Conservation (phyloP, 2,888 invertebrate genomes). For the Cepaea hortensis region DNA sequence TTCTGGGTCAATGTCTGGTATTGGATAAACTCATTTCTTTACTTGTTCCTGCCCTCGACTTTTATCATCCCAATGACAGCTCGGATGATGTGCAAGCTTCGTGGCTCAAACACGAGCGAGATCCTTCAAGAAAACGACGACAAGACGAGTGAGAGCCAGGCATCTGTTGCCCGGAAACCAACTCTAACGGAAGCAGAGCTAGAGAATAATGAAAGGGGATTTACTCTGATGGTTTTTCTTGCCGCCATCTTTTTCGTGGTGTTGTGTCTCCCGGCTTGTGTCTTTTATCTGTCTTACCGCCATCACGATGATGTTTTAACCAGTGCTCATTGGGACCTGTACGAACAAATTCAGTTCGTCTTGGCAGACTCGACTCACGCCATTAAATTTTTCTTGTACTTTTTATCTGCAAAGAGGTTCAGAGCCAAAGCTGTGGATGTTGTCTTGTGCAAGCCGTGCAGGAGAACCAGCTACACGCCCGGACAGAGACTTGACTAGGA, state of each 20-base stretch:
- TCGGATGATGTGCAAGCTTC: slow-evolving; percentile 45
- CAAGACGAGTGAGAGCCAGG: not conserved
- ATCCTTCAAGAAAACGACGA: not conserved
- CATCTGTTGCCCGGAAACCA: not conserved
- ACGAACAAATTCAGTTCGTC: slow-evolving; percentile 53
- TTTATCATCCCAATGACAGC: slow-evolving; percentile 49
- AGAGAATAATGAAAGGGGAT: not conserved
- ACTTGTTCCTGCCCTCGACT: slow-evolving; percentile 50
- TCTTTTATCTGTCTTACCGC: slow-evolving; percentile 42
- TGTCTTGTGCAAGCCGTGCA: not conserved
- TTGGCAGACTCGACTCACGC: slow-evolving; percentile 64
- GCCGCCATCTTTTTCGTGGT: slow-evolving; percentile 51
- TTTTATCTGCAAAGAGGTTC: slow-evolving; percentile 61
- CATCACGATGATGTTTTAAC: not conserved
- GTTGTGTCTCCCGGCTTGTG: slow-evolving; percentile 45
- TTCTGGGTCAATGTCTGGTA: slow-evolving; percentile 46
- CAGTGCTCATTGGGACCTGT: slow-evolving; percentile 35
- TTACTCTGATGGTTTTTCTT: slow-evolving; percentile 48
- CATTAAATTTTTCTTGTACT: slow-evolving; percentile 67
- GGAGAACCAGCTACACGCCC: not conserved
- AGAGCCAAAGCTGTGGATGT: slow-evolving; percentile 39
- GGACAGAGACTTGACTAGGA: not conserved
- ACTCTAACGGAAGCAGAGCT: not conserved
- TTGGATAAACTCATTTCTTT: slow-evolving; percentile 50
- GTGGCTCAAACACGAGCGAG: slow-evolving; percentile 28